Evolutionary conservation across 2,888 invertebrate species (phyloP), one percentile per base, ranked within the genome.

Genomic region (Cosmia pyralina): DNA sequence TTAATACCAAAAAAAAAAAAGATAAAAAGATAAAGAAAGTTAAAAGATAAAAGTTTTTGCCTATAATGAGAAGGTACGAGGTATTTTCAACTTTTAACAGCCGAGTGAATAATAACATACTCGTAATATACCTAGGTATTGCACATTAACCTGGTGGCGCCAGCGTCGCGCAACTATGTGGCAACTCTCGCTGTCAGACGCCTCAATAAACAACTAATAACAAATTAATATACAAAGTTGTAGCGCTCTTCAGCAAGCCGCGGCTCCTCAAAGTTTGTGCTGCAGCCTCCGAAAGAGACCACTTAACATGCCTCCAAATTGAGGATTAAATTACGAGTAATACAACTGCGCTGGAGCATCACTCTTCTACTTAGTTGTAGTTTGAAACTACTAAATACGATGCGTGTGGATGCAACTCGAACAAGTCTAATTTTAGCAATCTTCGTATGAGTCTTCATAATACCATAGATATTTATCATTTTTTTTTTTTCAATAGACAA

Each of bases 181-280:
- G 53, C 66, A 83, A 85, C 84, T 79, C 48, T 75, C 48, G 75
- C 79, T 76, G 80, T 62, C 63, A 53, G 70, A 63, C 69, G 73
- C 69, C 70, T 78, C 86, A 77, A 88, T 88, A 88, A 84, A 88
- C 84, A 85, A 87, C 84, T 85, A 85, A 85, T 85, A 88, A 85
- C 79, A 82, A 87, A 89, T 88, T 88, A 85, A 88, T 87, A 84
- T 79, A 76, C 70, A 55, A 87, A 83, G 73, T 88, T 85, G 84
- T 74, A 73, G 52, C 53, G 48, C 65, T 38, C 65, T n/a, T 15
- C 52, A 53, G 46, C 63, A 57, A 34, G 58, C 50, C 65, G 22
- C 22, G 17, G 65, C 28, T 55, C 63, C 75, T 66, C 79, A 66
- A 73, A 80, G 62, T 83, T 57, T 41, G 4, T 53, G 70, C 46